Evolutionary conservation across 2,113 vertebrate genomes (phyloP).

Genomic region (Sander lucioperca): DNA sequence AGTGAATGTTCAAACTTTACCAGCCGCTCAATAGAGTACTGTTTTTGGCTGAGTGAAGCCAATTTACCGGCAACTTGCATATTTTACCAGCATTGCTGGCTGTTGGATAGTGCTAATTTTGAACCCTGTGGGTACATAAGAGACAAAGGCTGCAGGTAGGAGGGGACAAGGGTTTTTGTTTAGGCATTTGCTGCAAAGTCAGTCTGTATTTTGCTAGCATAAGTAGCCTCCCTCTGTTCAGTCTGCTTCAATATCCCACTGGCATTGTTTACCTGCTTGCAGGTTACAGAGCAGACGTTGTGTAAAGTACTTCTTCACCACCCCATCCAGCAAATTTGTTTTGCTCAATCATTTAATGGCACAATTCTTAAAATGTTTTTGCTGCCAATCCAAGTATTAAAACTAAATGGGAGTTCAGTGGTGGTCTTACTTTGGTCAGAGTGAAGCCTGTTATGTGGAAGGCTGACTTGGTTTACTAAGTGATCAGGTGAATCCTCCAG

Average conservation of each 20-base stretch:
- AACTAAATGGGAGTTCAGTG: not conserved
- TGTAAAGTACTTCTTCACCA: not conserved
- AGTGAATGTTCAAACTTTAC: no score
- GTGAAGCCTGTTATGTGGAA: not conserved
- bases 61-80: no score
- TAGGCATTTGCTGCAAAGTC: not conserved
- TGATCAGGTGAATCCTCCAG: not conserved
- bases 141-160: not conserved
- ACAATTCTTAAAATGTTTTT: not conserved
- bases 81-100: no score
- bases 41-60: no score
- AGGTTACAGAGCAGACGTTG: not conserved
- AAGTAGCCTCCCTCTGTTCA: not conserved
- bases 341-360: not conserved
- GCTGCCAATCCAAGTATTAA: conserved; percentile 13
- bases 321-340: not conserved
- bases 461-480: conserved; percentile 3
- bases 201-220: not conserved
- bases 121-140: no score
- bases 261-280: not conserved
- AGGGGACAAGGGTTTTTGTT: not conserved
- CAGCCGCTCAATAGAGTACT: no score
- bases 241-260: not conserved
- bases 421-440: not conserved
- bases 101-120: no score